These are phyloP conservation scores for Cyrtonyx montezumae DNA, from an alignment of 2,113 vertebrate species.

Conservation along the genomic window DNA sequence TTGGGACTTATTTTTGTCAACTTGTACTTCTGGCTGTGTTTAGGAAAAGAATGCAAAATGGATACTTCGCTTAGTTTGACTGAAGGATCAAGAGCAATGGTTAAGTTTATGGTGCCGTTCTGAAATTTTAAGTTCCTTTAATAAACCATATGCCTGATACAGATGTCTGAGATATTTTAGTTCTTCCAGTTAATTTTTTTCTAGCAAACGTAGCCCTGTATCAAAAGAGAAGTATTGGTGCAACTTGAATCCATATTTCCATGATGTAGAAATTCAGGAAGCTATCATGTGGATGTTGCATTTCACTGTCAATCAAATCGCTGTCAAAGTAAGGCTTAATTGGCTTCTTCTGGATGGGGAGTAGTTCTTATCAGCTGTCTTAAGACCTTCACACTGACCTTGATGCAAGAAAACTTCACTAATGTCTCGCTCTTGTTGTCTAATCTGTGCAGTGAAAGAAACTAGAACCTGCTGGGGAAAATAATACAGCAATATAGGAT, in stretches of 20 bases:
- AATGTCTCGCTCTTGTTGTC: background rate
- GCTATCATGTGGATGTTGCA: background rate
- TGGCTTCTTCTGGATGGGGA: background rate
- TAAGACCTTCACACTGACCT: background rate
- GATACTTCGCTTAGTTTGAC: background rate
- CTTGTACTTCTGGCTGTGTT: background rate
- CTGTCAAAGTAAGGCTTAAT: background rate
- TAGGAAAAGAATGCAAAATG: background rate
- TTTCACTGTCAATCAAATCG: background rate
- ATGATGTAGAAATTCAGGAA: background rate
- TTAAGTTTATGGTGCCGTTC: background rate
- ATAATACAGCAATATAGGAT: background rate
- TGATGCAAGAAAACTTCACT: background rate
- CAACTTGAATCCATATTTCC: background rate
- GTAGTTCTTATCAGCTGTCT: background rate
- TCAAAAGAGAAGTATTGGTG: background rate
- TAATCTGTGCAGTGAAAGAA: background rate
- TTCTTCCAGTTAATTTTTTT: background rate
- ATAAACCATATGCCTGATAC: background rate
- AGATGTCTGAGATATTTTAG: background rate
- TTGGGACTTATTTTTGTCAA: background rate
- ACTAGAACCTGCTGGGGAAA: background rate
- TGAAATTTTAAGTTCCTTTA: slow-evolving; percentile 10
- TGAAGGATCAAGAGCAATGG: background rate
- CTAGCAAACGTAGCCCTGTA: background rate